Base-by-base conservation (phyloP, 2,888 invertebrate genomes). In the Melanostoma scalare region DNA sequence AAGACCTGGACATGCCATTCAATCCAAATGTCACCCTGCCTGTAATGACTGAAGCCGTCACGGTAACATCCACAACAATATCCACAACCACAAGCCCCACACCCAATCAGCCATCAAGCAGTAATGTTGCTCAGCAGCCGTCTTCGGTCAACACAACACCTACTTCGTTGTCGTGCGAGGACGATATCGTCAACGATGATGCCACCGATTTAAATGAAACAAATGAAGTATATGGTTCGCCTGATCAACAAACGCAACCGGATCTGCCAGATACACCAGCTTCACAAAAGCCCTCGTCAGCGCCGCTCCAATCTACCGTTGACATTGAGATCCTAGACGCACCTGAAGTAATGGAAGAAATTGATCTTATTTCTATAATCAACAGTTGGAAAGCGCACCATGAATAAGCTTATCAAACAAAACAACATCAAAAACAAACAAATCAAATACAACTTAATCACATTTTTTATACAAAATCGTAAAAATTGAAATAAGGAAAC, bases 1-100 rank as follows among this genome's bases (percentile, higher is more conserved):
- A 95, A 90, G 95, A 95, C 88, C 90, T 95, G 87, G 94, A 93
- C 88, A 94, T 94, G 89, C 94, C 92, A 6, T 90, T 93, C 58
- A 92, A 92, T 86, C 90, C 91, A 2, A 88, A 88, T 76, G 89
- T 89, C 6, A 88, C 89, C 4, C 69, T 90, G 31, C 76, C 86
- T 55, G 86, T 79, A 9, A 79, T 85, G 71, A 68, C 81, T 65
- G 85, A 82, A 85, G 86, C 88, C 6, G 44, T 77, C 50, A 73
- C 81, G 53, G 56, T 71, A n/a, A 61, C 69, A 4, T 72, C 81
- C 86, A 60, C 69, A 44, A 67, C 75, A 72, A 52, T 73, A 36
- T 20, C 63, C 79, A 65, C 73, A 60, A 52, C 69, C 65, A 65
- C 72, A 53, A 85, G 67, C 5, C 55, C 75, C 42, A 46, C 53